A percentile compares a stretch with the other conserved stretches of the same genome.
phyloP scores from a whole-genome alignment of 1,140 invertebrate genomes.

The Diuraphis noxia region DNA sequence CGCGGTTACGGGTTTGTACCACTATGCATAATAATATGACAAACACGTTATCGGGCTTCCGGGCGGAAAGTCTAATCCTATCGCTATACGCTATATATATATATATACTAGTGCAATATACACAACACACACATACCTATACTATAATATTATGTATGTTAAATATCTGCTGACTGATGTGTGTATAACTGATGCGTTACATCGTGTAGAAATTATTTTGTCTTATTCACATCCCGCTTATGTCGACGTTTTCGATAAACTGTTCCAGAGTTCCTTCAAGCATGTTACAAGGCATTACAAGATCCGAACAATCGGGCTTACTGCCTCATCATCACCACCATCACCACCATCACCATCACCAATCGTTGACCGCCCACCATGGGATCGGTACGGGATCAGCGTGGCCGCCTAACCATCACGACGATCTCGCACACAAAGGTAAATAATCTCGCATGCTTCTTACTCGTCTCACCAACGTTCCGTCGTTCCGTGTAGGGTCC shows the following conservation, averaged over 20 bases:
- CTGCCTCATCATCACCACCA: conserved; percentile 49
- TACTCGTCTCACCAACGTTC: neutral
- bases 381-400: conserved; percentile 20
- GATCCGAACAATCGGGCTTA: conserved; percentile 36
- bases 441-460: neutral
- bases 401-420: conserved; percentile 40
- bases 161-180: neutral
- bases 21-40: neutral
- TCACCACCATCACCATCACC: conserved; percentile 47
- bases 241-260: neutral
- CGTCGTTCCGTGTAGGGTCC: neutral
- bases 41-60: conserved; percentile 4
- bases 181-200: neutral
- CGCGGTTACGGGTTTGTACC: neutral
- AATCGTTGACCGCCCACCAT: conserved; percentile 38
- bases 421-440: conserved; percentile 50
- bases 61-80: neutral
- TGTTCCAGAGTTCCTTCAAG: conserved; percentile 21
- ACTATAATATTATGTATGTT: neutral
- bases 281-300: conserved; percentile 51
- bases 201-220: neutral
- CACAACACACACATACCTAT: neutral
- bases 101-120: neutral
- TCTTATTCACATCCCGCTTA: neutral
- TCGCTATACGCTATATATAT: no score